These are phyloP conservation scores for Empidonax traillii DNA, from an alignment of 2,113 vertebrate species.

Conservation along the genomic window DNA sequence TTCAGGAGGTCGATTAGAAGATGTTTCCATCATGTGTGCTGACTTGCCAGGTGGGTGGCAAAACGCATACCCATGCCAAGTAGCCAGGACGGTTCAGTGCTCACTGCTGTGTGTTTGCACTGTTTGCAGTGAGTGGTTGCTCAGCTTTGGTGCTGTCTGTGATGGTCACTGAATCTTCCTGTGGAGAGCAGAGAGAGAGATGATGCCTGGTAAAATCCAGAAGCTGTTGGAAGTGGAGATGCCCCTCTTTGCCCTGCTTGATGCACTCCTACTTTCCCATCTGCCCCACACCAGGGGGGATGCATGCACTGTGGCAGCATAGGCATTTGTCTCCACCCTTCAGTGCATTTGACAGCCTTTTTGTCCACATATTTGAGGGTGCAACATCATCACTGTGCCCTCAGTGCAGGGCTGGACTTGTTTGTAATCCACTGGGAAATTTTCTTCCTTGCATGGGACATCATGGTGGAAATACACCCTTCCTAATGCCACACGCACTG, in stretches of 20 bases:
- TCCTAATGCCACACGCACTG: rapidly evolving
- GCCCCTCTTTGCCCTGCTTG: not conserved
- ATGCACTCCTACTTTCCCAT: not conserved
- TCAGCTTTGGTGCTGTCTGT: not conserved
- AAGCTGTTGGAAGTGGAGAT: not conserved
- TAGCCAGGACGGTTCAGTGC: not conserved
- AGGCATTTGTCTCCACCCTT: not conserved
- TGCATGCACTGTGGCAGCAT: rapidly evolving
- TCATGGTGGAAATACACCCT: not conserved
- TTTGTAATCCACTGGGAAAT: not conserved
- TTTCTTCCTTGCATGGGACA: not conserved
- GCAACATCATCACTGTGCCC: rapidly evolving
- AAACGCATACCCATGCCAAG: not conserved
- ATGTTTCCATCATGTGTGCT: not conserved
- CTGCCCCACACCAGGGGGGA: rapidly evolving
- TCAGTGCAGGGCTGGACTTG: not conserved
- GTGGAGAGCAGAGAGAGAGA: not conserved
- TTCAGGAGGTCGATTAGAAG: not conserved
- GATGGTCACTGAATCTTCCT: not conserved
- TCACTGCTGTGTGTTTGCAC: not conserved
- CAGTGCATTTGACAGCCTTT: not conserved
- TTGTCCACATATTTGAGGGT: not conserved
- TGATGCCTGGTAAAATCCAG: not conserved
- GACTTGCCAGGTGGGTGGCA: conserved; percentile 17
- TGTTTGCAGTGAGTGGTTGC: not conserved